Conservation (phyloP, 2,888 invertebrate genomes). For the Bhutanitis thaidina region DNA sequence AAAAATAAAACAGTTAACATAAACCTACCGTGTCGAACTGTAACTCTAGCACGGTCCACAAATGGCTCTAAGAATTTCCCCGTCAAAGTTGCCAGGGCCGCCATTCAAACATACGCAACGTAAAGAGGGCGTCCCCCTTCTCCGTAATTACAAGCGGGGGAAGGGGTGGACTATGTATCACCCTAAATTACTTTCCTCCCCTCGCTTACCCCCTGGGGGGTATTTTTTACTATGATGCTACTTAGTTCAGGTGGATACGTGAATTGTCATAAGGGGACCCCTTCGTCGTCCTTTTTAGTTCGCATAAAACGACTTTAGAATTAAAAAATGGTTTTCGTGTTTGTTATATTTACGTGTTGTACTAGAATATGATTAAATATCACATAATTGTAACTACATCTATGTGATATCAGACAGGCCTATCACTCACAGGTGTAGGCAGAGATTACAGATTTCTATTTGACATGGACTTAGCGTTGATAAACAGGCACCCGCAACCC, state of each 20-base stretch:
- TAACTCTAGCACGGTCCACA: not conserved
- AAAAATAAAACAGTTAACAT: not conserved
- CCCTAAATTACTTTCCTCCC: slow-evolving; percentile 68
- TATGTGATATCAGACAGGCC: too few species aligned
- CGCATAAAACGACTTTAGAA: slow-evolving; percentile 1
- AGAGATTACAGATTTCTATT: too few species aligned
- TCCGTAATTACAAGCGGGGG: slow-evolving; percentile 39
- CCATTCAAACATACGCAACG: slow-evolving; percentile 13
- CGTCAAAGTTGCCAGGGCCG: slow-evolving; percentile 8
- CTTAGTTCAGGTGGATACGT: slow-evolving; percentile 20
- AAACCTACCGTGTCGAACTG: not conserved
- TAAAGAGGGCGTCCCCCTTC: slow-evolving; percentile 11
- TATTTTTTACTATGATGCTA: slow-evolving; percentile 40
- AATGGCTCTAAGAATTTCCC: slow-evolving; percentile 6
- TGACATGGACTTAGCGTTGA: too few species aligned
- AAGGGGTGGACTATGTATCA: slow-evolving; percentile 51
- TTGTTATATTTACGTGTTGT: not conserved
- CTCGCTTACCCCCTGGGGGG: slow-evolving; percentile 34
- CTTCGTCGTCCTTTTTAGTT: slow-evolving; percentile 2
- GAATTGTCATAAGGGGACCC: slow-evolving; percentile 12
- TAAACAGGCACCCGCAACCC: too few species aligned
- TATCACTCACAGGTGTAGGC: too few species aligned
- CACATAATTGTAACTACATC: too few species aligned
- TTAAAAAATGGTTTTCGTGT: not conserved
- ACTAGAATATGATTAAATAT: too few species aligned